These are phyloP conservation scores for Meriones unguiculatus DNA, from an alignment of 2,113 vertebrate species.

Conservation along the genomic window DNA sequence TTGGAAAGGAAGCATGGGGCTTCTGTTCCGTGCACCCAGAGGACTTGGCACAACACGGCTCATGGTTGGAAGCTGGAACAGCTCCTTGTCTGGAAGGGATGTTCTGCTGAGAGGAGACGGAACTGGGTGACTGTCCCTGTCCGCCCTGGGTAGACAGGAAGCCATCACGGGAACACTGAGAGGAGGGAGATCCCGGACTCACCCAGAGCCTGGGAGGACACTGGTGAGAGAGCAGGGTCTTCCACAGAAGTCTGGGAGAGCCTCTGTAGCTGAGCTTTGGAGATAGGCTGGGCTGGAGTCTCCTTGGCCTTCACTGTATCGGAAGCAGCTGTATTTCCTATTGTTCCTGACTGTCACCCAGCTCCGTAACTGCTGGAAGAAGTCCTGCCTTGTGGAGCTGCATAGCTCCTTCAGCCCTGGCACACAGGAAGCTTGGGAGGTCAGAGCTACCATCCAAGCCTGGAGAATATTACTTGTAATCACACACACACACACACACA, in stretches of 20 bases:
- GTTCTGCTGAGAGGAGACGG: background rate
- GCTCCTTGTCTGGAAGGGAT: background rate
- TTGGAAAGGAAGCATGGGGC: background rate
- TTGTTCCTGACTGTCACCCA: background rate
- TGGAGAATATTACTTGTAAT: background rate
- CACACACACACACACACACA: background rate
- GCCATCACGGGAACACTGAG: too few relatives aligned
- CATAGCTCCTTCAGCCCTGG: background rate
- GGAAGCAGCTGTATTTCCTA: background rate
- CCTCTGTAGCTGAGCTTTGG: rapidly evolving
- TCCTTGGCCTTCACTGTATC: background rate
- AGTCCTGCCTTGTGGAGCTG: background rate
- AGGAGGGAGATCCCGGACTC: background rate
- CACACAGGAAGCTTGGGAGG: background rate
- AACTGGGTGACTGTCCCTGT: background rate
- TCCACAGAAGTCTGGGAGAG: background rate
- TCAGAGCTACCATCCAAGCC: background rate
- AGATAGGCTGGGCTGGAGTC: background rate
- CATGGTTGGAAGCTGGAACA: too few relatives aligned
- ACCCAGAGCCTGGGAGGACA: background rate
- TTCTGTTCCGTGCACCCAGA: background rate
- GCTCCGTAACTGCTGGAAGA: background rate
- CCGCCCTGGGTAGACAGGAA: background rate
- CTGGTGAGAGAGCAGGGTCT: background rate
- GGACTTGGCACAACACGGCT: background rate